Evolutionary conservation across 1,140 invertebrate species (phyloP).

Genomic region (Listronotus bonariensis): DNA sequence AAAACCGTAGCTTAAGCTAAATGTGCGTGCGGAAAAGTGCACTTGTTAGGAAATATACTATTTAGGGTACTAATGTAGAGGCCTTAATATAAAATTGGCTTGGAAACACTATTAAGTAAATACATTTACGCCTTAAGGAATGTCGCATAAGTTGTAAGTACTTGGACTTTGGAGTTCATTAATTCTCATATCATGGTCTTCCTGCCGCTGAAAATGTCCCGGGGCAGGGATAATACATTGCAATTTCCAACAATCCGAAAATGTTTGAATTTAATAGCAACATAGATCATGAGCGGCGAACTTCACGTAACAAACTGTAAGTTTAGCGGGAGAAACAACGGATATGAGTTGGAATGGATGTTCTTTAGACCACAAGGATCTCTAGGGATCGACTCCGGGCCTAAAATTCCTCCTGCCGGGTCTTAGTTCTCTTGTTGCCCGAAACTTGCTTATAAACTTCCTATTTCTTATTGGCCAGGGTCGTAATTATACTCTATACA

Average conservation of each 20-base stretch:
- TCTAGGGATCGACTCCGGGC: slow-evolving; percentile 48
- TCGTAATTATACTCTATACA: slow-evolving; percentile 33
- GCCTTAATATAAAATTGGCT: neutral
- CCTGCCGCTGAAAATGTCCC: slow-evolving; percentile 39
- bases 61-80: neutral
- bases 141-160: slow-evolving; percentile 25
- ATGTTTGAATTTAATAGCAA: slow-evolving; percentile 57
- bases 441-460: slow-evolving; percentile 45
- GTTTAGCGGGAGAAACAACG: slow-evolving; percentile 41
- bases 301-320: slow-evolving; percentile 54
- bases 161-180: slow-evolving; percentile 37
- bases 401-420: slow-evolving; percentile 48
- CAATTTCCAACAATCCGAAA: slow-evolving; percentile 56
- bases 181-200: slow-evolving; percentile 40
- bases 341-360: slow-evolving; percentile 54
- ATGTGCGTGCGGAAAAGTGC: too few relatives aligned
- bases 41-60: too few relatives aligned
- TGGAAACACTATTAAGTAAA: slow-evolving; percentile 11
- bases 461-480: slow-evolving; percentile 44
- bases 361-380: slow-evolving; percentile 51
- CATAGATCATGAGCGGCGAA: slow-evolving; percentile 55
- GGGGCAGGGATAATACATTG: slow-evolving; percentile 55
- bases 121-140: slow-evolving; percentile 15
- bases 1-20: too few relatives aligned
- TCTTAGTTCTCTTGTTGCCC: slow-evolving; percentile 41